Evolutionary conservation across 2,888 invertebrate species (phyloP).

Genomic region (Cephus pygmeus): DNA sequence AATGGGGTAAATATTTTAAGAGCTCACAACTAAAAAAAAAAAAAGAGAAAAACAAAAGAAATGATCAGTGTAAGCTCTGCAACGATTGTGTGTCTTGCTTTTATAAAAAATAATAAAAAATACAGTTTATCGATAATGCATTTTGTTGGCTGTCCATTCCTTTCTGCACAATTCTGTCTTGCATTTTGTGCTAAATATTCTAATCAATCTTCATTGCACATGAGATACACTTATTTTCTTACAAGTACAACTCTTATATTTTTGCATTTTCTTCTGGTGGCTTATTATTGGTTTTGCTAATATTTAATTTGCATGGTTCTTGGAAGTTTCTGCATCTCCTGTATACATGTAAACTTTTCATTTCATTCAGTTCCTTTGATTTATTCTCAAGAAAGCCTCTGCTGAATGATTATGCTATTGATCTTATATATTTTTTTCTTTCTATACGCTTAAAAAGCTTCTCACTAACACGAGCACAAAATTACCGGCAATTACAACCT

Average conservation of each 20-base stretch:
- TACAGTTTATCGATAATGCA: neutral
- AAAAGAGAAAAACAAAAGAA: constrained; percentile 13
- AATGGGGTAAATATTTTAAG: constrained; percentile 63
- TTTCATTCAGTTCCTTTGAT: neutral
- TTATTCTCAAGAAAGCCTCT: neutral
- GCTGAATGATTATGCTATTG: neutral
- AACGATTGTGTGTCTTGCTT: neutral
- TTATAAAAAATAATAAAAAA: neutral
- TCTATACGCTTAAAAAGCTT: neutral
- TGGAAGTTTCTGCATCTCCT: neutral
- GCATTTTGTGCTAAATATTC: neutral
- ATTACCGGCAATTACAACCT: neutral
- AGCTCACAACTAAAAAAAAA: constrained; percentile 34
- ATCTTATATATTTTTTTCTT: neutral
- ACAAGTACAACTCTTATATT: neutral
- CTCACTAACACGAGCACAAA: neutral
- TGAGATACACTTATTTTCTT: neutral
- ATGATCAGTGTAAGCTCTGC: constrained; percentile 8
- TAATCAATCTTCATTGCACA: neutral
- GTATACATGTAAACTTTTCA: neutral
- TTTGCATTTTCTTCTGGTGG: neutral
- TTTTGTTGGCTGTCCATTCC: neutral
- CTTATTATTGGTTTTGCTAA: neutral
- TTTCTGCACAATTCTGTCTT: neutral
- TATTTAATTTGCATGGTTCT: neutral